Conservation (phyloP, 2,797 vertebrate species). For the Macropus fuliginosus region DNA sequence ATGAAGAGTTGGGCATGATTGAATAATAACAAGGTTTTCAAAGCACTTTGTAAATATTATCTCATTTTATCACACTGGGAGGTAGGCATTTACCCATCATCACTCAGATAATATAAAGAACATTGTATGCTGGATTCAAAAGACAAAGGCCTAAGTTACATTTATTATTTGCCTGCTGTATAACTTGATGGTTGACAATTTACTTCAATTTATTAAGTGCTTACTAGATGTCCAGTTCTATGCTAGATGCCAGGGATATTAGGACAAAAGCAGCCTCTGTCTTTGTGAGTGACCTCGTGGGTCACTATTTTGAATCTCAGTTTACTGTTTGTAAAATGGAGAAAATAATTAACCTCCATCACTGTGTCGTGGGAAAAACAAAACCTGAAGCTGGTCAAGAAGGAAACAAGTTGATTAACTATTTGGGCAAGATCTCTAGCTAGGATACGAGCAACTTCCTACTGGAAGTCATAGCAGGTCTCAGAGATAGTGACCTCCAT, state of each 20-base stretch:
- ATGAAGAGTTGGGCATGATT: background rate
- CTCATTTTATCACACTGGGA: background rate
- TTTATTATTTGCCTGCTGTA: background rate
- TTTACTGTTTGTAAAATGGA: background rate
- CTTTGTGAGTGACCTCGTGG: background rate
- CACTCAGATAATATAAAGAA: background rate
- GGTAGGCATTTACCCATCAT: background rate
- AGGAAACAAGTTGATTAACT: background rate
- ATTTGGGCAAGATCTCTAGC: background rate
- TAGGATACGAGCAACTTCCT: too few species aligned
- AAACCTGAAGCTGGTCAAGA: background rate
- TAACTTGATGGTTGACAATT: background rate
- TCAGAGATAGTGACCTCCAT: too few species aligned
- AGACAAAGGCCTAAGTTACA: background rate
- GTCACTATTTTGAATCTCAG: background rate
- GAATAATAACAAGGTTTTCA: background rate
- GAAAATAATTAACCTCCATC: background rate
- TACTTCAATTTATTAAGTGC: background rate
- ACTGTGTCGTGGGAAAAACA: background rate
- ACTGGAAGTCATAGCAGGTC: too few species aligned
- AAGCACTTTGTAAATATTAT: background rate
- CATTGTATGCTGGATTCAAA: background rate
- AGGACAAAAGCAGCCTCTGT: background rate
- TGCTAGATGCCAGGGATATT: background rate
- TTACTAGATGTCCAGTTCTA: background rate